Evolutionary conservation across 2,113 vertebrate genomes (phyloP), one percentile per base, ranked within the genome.

Genomic region (Sphaerodactylus townsendi): DNA sequence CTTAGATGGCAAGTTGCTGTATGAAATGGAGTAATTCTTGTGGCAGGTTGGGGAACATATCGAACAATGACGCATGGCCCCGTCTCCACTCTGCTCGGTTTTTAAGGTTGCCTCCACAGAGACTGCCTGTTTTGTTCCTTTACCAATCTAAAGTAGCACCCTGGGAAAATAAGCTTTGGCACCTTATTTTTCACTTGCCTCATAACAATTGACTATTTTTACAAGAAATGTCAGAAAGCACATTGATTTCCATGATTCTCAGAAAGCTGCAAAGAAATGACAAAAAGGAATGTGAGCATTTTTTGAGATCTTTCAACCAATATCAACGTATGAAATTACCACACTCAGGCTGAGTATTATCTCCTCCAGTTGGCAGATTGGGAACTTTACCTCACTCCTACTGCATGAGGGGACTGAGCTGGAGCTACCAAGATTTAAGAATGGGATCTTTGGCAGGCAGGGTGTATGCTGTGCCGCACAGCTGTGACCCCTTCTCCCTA

Each of bases 121-220:
- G n/a, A 84, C 15, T 50, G 83, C 50, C 50, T 64, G 76, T 71
- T 84, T 77, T 78, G 41, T 30, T 62, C 75, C 75, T 48, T 39
- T 71, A 62, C 75, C 66, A 30, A 78, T 62, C 75, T 64, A 71
- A 84, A 84, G n/a, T 70, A 78, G 75, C 44, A 71, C n/a, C 75
- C 66, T 46, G 83, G 74, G 75, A 84, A 71, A 78, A 62, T 62
- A 78, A 84, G 64, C 41, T 33, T 19, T 72, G 50, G 75, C 39
- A 48, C 65, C 33, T 70, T 84, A 71, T 84, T 84, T 82, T 84
- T 84, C 75, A 84, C 75, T 78, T n/a, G 41, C 75, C 53, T 84
- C 83, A 64, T 84, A 71, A 84, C 66, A 78, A 84, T 78, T 70
- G 75, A 46, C 53, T 50, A 70, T 78, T 70, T 70, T 50, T 62